These are phyloP conservation scores for Botia almorhae DNA, from an alignment of 2,797 vertebrate species.

Conservation along the genomic window DNA sequence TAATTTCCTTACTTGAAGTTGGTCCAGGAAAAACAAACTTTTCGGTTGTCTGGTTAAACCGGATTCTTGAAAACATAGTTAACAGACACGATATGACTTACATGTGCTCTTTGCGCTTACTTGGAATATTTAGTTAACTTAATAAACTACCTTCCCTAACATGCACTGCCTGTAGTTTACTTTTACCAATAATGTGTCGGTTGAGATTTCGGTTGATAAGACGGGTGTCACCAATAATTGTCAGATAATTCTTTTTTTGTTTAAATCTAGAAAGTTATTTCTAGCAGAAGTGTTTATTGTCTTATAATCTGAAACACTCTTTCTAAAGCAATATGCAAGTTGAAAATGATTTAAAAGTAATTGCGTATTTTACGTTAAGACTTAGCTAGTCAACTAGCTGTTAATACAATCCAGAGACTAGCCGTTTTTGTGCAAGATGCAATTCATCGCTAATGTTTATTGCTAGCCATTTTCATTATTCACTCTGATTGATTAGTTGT, in stretches of 20 bases:
- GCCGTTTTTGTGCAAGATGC: too few species aligned
- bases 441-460: background rate
- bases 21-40: background rate
- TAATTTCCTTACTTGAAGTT: background rate
- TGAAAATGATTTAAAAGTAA: too few species aligned
- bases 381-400: too few species aligned
- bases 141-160: background rate
- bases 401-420: too few species aligned
- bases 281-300: too few species aligned
- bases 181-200: background rate
- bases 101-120: background rate
- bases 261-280: too few species aligned
- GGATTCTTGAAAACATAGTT: conserved; percentile 5
- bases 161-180: background rate
- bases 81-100: background rate
- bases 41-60: conserved; percentile 11
- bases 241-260: too few species aligned
- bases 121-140: conserved; percentile 11
- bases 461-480: background rate
- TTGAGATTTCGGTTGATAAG: too few species aligned
- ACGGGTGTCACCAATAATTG: too few species aligned
- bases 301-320: too few species aligned
- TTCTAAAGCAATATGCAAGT: too few species aligned
- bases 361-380: too few species aligned
- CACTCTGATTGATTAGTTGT: conserved; percentile 2